Percentiles rank a stretch among this genome's conserved stretches.
phyloP scores from a whole-genome alignment of 2,797 vertebrate genomes.

The Crax fasciolata region DNA sequence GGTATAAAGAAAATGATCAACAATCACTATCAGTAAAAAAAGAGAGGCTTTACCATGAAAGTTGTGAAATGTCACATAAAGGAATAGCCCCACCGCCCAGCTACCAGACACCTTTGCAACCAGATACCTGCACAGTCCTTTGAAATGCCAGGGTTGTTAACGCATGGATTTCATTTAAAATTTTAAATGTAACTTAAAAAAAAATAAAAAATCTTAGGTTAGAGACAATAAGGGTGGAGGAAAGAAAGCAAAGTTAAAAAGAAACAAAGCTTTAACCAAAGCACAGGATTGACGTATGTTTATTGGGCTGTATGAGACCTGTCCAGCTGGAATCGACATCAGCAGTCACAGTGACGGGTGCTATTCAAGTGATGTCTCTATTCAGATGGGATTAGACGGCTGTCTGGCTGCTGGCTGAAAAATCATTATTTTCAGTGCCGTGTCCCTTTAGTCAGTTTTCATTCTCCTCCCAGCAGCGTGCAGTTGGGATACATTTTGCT shows the following conservation, averaged over 20 bases:
- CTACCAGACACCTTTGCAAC: neutral
- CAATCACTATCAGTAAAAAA: neutral
- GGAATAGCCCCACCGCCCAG: neutral
- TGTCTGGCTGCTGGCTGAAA: conserved; percentile 76
- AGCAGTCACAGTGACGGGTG: conserved; percentile 42
- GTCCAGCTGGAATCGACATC: conserved; percentile 75
- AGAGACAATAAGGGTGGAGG: neutral
- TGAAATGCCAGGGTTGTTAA: neutral
- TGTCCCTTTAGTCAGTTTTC: conserved; percentile 1
- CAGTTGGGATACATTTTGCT: conserved; percentile 64
- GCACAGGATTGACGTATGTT: conserved; percentile 17
- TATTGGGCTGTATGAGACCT: conserved; percentile 21
- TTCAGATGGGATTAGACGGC: conserved; percentile 73
- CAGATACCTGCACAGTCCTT: neutral
- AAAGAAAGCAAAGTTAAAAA: neutral
- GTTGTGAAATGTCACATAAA: neutral
- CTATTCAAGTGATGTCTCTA: conserved; percentile 74
- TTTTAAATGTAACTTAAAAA: neutral
- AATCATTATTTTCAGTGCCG: conserved; percentile 71
- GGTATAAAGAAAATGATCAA: neutral
- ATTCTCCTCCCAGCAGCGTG: conserved; percentile 28
- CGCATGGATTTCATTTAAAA: neutral
- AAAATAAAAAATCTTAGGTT: neutral
- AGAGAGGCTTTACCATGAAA: neutral
- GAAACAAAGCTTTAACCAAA: neutral